Evolutionary conservation across 2,113 vertebrate genomes (phyloP), one percentile per base, ranked within the genome.

Genomic region (Bombycilla garrulus): DNA sequence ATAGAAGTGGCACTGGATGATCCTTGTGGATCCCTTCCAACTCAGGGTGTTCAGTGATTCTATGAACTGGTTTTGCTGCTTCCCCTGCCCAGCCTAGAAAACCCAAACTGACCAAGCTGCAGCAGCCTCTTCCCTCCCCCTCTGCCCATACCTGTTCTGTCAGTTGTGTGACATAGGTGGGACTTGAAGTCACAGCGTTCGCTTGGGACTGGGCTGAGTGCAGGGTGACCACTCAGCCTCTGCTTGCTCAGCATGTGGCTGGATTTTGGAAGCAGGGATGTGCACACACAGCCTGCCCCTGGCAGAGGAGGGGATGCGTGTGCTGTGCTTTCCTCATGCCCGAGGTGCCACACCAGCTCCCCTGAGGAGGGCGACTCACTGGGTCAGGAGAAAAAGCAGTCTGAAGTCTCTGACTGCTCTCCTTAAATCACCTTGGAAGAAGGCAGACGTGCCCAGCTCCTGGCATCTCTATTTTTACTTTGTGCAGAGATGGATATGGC

Each of bases 351-450:
- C 1, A 0, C 19, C 54, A 38, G 48, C 65, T 89, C 14, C 11
- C 8, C 8, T 0, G 1, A 53, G 69, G 45, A 84, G 45, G 18
- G 16, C 42, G 23, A 8, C 65, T 88, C 62, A 6, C 53, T 58
- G 54, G 54, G 23, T 51, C 78, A 51, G 61, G 42, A 53, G 81
- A 26, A 77, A 51, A 86, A 84, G 36, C 56, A 21, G 45, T 53
- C 51, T 29, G 69, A 67, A 87, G 22, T 86, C 58, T 61, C 4
- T 0, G 22, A 12, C 71, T 54, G 71, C 50, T 95, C 82, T 94
- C 86, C 79, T 95, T 83, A 96, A 81, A 81, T 95, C 96, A 94
- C 90, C 90, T 78, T 92, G 92, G 82, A 77, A 78, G 79, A 36
- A 67, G 25, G 64, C 85, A 66, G 82, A 64, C 51, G 0, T 94